A percentile compares a stretch with the other conserved stretches of the same genome.
Conservation (phyloP, 1,140 invertebrate genomes). For the Dolichoris vasculosae region DNA sequence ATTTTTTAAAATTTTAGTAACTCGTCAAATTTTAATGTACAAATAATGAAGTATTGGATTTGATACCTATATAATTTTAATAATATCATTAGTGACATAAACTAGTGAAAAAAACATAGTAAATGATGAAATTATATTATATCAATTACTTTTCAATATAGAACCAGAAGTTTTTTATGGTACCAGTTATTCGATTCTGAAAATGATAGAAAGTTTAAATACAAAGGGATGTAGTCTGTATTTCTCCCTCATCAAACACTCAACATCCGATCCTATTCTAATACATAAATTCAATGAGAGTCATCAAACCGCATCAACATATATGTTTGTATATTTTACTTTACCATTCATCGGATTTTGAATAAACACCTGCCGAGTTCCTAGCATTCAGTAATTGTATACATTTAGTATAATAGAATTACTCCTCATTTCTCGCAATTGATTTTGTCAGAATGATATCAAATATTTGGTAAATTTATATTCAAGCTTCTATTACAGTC, state of each 20-base stretch:
- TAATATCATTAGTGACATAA: too few species aligned
- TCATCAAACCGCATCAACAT: not conserved
- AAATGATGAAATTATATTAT: too few species aligned
- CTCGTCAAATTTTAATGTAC: too few species aligned
- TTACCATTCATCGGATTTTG: not conserved
- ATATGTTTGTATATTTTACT: not conserved
- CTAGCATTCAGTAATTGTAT: not conserved
- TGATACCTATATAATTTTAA: too few species aligned
- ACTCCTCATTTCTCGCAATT: not conserved
- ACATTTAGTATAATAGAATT: not conserved
- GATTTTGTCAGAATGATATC: slow-evolving; percentile 13
- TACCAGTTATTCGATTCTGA: not conserved
- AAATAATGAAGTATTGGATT: too few species aligned
- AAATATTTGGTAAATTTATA: slow-evolving; percentile 40
- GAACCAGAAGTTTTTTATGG: too few species aligned
- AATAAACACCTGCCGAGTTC: not conserved
- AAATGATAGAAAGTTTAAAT: not conserved
- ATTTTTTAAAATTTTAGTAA: too few species aligned
- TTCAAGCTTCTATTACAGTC: not conserved
- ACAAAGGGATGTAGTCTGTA: not conserved
- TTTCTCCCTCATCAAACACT: not conserved
- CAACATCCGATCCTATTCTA: not conserved
- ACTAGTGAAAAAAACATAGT: too few species aligned
- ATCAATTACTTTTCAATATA: too few species aligned
- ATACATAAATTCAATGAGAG: not conserved